Percentiles rank a stretch among this genome's conserved stretches.
These are phyloP conservation scores for Abrostola tripartita DNA, from an alignment of 2,888 invertebrate genomes.

Conservation along the genomic window DNA sequence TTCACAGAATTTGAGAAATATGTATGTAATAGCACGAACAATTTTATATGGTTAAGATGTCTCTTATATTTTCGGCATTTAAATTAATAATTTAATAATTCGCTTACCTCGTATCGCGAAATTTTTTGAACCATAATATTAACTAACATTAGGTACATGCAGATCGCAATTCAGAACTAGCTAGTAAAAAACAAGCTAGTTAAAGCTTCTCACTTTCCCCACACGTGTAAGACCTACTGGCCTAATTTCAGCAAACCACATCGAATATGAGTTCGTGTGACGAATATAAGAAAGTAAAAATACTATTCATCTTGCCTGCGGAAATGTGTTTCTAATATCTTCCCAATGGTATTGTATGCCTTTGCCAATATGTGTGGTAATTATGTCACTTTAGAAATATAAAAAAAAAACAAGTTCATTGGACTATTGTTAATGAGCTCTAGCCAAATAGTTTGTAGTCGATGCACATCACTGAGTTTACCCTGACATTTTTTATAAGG, in stretches of 20 bases:
- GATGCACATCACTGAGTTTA: constrained; percentile 32
- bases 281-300: constrained; percentile 23
- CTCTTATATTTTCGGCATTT: too few species aligned
- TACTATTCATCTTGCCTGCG: constrained; percentile 7
- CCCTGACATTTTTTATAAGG: constrained; percentile 17
- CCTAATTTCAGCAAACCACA: constrained; percentile 25
- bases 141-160: too few species aligned
- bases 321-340: constrained; percentile 9
- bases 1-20: too few species aligned
- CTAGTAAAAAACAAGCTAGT: background rate
- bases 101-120: too few species aligned
- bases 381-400: constrained; percentile 6
- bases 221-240: constrained; percentile 8
- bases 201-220: background rate
- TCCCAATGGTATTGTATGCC: background rate
- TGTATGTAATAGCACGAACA: too few species aligned
- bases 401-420: constrained; percentile 29
- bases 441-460: constrained; percentile 37
- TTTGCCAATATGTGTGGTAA: background rate
- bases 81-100: too few species aligned
- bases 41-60: too few species aligned
- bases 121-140: too few species aligned
- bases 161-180: too few species aligned
- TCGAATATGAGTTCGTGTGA: constrained; percentile 14
- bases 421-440: constrained; percentile 17